Base-by-base conservation (phyloP, 2,888 invertebrate genomes). In the Heliconius erato region DNA sequence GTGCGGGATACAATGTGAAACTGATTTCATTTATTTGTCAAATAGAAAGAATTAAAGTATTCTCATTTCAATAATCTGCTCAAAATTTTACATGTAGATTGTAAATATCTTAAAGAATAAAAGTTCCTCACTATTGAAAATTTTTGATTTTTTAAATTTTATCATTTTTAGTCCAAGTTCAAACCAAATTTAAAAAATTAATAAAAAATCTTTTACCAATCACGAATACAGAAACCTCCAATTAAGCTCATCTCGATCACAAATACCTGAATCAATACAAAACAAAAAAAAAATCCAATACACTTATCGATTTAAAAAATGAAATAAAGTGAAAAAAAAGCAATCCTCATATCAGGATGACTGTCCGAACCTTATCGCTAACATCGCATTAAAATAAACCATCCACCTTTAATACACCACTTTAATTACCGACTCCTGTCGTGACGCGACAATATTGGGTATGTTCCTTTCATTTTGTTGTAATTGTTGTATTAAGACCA, bases 391-490 rank as follows among this genome's bases (percentile, higher is more conserved):
- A 82, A 82, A 78, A 69, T 79, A 54, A 79, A 32, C 72, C 67
- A 40, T 82, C 59, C 54, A 54, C 49, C n/a, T 80, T 80, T 83
- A 83, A 83, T 84, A 80, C 74, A 63, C 71, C 14, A 74, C 74
- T 84, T 83, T 86, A 84, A 85, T 86, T 83, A 84, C 40, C 79
- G 82, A 63, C 80, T 77, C 35, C 40, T 63, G 81, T 71, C 77
- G 71, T 81, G 81, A 77, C 59, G 68, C 59, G 59, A 54, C 76
- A 76, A 1, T 32, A 26, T 74, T 40, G 49, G 26, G 44, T 32
- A 65, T 40, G 54, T 69, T n/a, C 72, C 72, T 26, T 77, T 12
- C 35, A 71, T 59, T 77, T 77, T 44, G 40, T 54, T 26, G 32
- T 74, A 23, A 1, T 35, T 63, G 69, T 63, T n/a, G 23, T 2